Evolutionary conservation across 2,797 vertebrate species (phyloP).

Genomic region (Eutrigla gurnardus): DNA sequence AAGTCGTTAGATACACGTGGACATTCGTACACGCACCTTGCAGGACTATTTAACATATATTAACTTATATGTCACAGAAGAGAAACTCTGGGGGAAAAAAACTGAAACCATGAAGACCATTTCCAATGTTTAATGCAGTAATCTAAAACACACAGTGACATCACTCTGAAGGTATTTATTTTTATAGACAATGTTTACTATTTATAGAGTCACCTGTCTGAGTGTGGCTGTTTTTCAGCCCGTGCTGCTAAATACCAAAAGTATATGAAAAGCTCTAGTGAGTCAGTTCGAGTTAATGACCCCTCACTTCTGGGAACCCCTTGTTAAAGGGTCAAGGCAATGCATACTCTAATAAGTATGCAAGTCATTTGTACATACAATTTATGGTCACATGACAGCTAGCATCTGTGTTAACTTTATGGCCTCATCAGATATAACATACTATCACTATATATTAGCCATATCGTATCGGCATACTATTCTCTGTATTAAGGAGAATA

Average conservation of each 20-base stretch:
- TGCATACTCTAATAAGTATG: constrained; percentile 47
- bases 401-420: constrained; percentile 64
- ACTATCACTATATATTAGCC: constrained; percentile 1
- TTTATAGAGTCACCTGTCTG: constrained; percentile 58
- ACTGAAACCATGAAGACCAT: background rate
- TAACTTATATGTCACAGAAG: background rate
- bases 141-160: constrained; percentile 55
- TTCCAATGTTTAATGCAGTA: constrained; percentile 3
- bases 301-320: constrained; percentile 67
- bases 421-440: constrained; percentile 38
- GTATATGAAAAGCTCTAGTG: constrained; percentile 58
- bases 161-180: constrained; percentile 63
- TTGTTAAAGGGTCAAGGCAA: constrained; percentile 63
- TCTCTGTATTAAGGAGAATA: background rate
- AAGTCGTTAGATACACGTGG: constrained; percentile 17
- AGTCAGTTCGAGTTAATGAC: constrained; percentile 55
- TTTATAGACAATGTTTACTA: constrained; percentile 64
- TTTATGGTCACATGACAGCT: constrained; percentile 70
- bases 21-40: constrained; percentile 29
- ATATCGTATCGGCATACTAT: background rate
- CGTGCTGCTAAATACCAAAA: constrained; percentile 55
- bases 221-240: constrained; percentile 36
- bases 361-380: constrained; percentile 46
- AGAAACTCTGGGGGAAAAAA: background rate
- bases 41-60: constrained; percentile 5